phyloP scores from a whole-genome alignment of 2,113 vertebrate genomes.

The Neotoma lepida region DNA sequence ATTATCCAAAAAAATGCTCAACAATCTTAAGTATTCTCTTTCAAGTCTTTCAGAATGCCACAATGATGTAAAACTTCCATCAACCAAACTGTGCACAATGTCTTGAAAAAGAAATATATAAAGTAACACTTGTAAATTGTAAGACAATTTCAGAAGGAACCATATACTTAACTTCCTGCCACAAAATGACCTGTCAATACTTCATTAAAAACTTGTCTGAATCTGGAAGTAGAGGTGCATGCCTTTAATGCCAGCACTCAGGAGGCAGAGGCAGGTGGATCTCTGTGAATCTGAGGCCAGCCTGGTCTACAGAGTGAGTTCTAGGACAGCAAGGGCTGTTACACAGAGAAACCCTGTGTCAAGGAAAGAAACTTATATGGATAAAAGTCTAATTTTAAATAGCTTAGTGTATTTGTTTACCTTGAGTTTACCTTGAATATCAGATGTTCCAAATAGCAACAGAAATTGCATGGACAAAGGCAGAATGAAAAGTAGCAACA shows the following conservation, averaged over 20 bases:
- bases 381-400: conserved; percentile 54
- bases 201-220: conserved; percentile 15
- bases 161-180: not conserved
- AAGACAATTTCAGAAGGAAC: conserved; percentile 52
- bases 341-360: not conserved
- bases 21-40: conserved; percentile 53
- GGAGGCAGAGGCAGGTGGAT: not conserved
- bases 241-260: not conserved
- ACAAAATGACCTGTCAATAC: conserved; percentile 43
- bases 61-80: conserved; percentile 33
- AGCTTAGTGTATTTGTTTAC: not conserved
- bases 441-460: not conserved
- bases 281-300: not conserved
- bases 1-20: conserved; percentile 55
- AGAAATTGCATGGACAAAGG: conserved; percentile 8
- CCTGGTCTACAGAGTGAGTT: not conserved
- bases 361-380: conserved; percentile 7
- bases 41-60: conserved; percentile 50
- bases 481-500: conserved; percentile 26
- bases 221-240: rapidly evolving
- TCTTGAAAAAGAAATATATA: conserved; percentile 65
- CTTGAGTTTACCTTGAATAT: not conserved
- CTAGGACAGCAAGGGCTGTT: not conserved
- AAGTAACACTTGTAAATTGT: conserved; percentile 60
- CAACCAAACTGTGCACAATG: conserved; percentile 36